Evolutionary conservation across 2,113 vertebrate genomes (phyloP), one percentile per base, ranked within the genome.

Genomic region (Menidia beryllina): DNA sequence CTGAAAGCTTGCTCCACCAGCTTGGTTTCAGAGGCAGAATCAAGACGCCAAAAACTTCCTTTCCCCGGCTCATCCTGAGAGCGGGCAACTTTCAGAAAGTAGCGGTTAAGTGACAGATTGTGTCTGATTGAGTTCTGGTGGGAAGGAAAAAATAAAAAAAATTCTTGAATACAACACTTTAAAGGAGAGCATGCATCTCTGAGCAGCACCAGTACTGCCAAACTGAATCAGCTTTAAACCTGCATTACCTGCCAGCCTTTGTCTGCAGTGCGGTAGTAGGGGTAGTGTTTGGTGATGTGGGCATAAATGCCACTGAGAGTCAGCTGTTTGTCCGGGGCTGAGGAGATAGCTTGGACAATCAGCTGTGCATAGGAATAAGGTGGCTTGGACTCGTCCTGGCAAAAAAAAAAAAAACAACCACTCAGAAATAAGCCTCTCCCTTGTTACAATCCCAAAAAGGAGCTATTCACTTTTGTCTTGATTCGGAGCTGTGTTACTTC

Each of bases 51-150:
- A 38, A 99, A 99, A 3, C 97, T 99, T 12, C 98, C 98, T 38
- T 99, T 99, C 1, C 98, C 98, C 0, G 98, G 98, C 88, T 99
- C 98, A 64, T 99, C 98, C 89, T 99, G 98, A 41, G 97, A 99
- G 62, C 98, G 96, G 1, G 98, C 96, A 85, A 99, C 97, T 94
- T 99, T 99, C 81, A 99, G 96, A 71, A 99, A 99, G 90, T 99
- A 99, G 55, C 98, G 97, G 92, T 99, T 99, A 87, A 99, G 92
- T 48, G 98, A 99, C 66, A 99, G 95, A 92, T 99, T 99, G 94
- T 99, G 98, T 55, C 98, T 95, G 90, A 99, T 99, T n/a, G 98
- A 99, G 90, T 99, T 99, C 98, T 99, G 94, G 12, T 57, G 1
- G n/a, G 2, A 36, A 20, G 34, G 1, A 49, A 67, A 51, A n/a